Evolutionary conservation across 2,888 invertebrate genomes (phyloP).

Genomic region (Monochamus alternatus): DNA sequence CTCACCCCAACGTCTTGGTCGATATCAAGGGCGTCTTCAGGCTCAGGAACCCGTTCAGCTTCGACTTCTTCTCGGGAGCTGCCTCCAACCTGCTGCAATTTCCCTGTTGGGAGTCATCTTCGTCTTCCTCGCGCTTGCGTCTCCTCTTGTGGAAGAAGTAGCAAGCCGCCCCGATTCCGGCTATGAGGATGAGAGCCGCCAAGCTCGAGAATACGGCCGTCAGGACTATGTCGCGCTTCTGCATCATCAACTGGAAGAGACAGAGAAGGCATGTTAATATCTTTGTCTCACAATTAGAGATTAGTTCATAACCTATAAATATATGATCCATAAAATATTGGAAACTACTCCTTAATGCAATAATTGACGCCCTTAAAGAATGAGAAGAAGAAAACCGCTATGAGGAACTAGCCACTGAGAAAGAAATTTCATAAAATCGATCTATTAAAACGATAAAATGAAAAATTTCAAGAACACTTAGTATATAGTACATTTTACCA

Average conservation of each 20-base stretch:
- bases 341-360: too few species aligned
- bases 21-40: conserved; percentile 83
- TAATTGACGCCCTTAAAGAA: too few species aligned
- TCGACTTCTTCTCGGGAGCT: conserved; percentile 73
- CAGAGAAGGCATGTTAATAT: conserved; percentile 30
- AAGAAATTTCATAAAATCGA: too few species aligned
- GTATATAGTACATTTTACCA: too few species aligned
- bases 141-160: conserved; percentile 74
- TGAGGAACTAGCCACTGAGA: too few species aligned
- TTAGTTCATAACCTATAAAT: too few species aligned
- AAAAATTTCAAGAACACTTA: too few species aligned
- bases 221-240: conserved; percentile 79
- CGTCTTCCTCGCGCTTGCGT: conserved; percentile 71
- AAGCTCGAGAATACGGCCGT: conserved; percentile 78
- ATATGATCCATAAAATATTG: too few species aligned
- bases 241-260: conserved; percentile 80
- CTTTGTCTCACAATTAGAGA: too few species aligned
- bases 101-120: conserved; percentile 75
- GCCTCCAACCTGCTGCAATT: conserved; percentile 51
- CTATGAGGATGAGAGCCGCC: conserved; percentile 75
- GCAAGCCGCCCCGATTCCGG: conserved; percentile 75
- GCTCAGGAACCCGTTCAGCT: conserved; percentile 79
- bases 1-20: conserved; percentile 84
- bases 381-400: neutral
- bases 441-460: too few species aligned